Evolutionary conservation across 2,888 invertebrate genomes (phyloP).

Genomic region (Ophion obscuratus): DNA sequence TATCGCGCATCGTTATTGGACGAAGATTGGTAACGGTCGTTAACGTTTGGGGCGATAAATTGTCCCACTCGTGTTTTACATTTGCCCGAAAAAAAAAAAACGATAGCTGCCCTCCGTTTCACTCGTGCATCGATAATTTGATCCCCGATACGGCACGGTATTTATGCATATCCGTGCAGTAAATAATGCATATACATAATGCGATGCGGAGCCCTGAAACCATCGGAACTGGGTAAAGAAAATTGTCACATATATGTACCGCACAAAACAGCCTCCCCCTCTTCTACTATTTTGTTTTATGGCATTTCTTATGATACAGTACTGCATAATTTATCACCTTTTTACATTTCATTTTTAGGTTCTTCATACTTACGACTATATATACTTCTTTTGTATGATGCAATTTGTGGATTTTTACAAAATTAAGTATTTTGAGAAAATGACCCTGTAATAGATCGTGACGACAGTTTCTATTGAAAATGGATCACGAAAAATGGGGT

Average conservation of each 20-base stretch:
- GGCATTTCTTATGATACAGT: not conserved
- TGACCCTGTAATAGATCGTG: no score
- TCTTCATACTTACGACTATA: no score
- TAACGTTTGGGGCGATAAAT: not conserved
- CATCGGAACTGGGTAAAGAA: not conserved
- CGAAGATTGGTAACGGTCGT: not conserved
- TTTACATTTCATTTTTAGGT: not conserved
- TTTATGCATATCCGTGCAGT: not conserved
- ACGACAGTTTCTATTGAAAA: no score
- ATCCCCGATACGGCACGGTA: not conserved
- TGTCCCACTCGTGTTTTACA: not conserved
- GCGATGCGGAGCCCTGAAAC: not conserved
- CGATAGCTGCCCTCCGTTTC: not conserved
- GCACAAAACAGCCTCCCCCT: not conserved
- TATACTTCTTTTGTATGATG: no score
- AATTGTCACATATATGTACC: conserved; percentile 2
- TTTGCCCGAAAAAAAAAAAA: no score
- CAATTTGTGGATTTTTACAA: no score
- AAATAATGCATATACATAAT: not conserved
- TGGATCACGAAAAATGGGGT: no score
- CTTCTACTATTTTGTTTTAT: not conserved
- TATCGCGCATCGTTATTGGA: no score
- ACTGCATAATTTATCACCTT: not conserved
- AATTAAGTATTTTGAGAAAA: no score
- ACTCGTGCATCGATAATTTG: conserved; percentile 24